Evolutionary conservation across 2,797 vertebrate species (phyloP).

Genomic region (Ispidina lecontei): DNA sequence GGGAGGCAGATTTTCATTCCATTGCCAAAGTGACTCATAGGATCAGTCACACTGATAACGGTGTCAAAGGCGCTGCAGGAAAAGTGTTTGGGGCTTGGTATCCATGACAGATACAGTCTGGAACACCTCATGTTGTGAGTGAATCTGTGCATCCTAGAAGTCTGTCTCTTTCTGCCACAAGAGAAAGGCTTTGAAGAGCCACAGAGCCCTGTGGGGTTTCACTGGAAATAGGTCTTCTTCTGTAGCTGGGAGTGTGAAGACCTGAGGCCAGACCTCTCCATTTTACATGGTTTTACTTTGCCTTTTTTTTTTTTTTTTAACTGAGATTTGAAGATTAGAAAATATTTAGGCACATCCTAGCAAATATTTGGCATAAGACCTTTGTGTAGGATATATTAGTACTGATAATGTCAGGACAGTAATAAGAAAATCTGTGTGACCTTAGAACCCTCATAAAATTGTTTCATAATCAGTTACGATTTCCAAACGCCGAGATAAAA

Average conservation of each 20-base stretch:
- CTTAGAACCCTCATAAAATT: neutral
- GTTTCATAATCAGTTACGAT: neutral
- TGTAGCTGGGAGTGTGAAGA: neutral
- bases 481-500: constrained; percentile 5
- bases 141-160: neutral
- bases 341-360: neutral
- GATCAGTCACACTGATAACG: neutral
- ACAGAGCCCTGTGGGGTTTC: neutral
- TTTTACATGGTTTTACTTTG: neutral
- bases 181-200: neutral
- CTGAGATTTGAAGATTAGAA: neutral
- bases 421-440: neutral
- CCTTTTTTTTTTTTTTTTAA: neutral
- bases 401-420: neutral
- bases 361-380: neutral
- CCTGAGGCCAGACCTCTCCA: neutral
- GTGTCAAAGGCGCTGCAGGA: neutral
- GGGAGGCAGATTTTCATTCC: neutral
- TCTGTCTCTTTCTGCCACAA: neutral
- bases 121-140: neutral
- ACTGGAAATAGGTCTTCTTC: neutral
- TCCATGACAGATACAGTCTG: constrained; percentile 5
- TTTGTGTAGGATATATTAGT: neutral
- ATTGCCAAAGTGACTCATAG: neutral
- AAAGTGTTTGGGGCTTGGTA: constrained; percentile 40